Evolutionary conservation across 2,797 vertebrate species (phyloP), one percentile per base, ranked within the genome.

Genomic region (Rhinophrynus dorsalis): DNA sequence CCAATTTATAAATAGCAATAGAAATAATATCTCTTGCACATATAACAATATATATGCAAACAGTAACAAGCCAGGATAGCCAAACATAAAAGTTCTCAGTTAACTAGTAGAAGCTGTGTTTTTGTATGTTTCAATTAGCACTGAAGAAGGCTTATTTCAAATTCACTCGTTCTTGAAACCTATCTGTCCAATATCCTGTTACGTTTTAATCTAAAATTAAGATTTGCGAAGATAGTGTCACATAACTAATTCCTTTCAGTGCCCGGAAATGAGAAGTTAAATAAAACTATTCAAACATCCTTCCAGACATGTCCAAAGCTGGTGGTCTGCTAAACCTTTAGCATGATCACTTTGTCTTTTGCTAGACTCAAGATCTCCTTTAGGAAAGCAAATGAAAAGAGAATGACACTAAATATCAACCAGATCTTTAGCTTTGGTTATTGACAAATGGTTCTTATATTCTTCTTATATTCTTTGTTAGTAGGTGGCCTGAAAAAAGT

Each of bases 251-350:
- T 80, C 80, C 75, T 75, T 72, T 73, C 72, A 75, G 71, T 75
- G 64, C 67, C 74, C 74, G 74, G 78, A 81, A 84, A 80, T 74
- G 77, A 55, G 70, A 78, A 80, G 84, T 81, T 83, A 80, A 78
- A 77, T 77, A 79, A 79, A 74, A 68, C 72, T 83, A 80, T 77
- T 76, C 75, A 74, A 74, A 80, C 62, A 73, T 73, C 55, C 75
- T 77, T 74, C 70, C 70, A 77, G 77, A 73, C 75, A 77, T 74
- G 29, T 30, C 57, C 77, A 73, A 76, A 79, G 78, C 75, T 77
- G 82, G 83, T 82, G 81, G 79, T 76, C 79, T 68, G 62, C 76
- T 73, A 73, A 77, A 54, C 75, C 30, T 74, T 51, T 65, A 55
- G 56, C 59, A 51, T 56, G 55, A 44, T 68, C 23, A 29, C 23